Evolutionary conservation across 2,888 invertebrate species (phyloP).

Genomic region (Tipula confusa): DNA sequence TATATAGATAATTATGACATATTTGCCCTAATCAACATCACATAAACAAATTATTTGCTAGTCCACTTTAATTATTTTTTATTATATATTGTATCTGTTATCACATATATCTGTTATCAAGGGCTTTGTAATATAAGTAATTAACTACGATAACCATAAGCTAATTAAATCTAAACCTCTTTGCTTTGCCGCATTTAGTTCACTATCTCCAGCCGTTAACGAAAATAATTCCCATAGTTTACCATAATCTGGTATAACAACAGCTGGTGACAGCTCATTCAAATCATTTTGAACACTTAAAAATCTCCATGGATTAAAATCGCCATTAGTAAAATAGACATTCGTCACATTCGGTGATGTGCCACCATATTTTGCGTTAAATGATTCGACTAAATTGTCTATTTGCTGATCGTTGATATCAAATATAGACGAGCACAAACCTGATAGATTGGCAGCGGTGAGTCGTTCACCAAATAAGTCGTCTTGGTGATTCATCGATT

Average conservation of each 20-base stretch:
- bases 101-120: no score
- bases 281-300: background rate
- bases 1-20: no score
- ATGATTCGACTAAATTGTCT: background rate
- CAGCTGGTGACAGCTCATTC: background rate
- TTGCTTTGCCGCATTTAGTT: background rate
- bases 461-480: background rate
- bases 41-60: no score
- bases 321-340: background rate
- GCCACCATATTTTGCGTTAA: background rate
- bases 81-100: no score
- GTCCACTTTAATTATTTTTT: no score
- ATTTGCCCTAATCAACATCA: no score
- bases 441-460: background rate
- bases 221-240: background rate
- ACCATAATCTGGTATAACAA: background rate
- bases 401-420: background rate
- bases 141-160: background rate
- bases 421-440: background rate
- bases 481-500: background rate
- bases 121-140: no score
- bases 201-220: background rate
- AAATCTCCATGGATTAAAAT: background rate
- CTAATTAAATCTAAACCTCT: background rate
- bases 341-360: background rate